Percentiles rank a stretch among this genome's conserved stretches.
Conservation (phyloP, 2,113 vertebrate species). For the Dasyurus viverrinus region DNA sequence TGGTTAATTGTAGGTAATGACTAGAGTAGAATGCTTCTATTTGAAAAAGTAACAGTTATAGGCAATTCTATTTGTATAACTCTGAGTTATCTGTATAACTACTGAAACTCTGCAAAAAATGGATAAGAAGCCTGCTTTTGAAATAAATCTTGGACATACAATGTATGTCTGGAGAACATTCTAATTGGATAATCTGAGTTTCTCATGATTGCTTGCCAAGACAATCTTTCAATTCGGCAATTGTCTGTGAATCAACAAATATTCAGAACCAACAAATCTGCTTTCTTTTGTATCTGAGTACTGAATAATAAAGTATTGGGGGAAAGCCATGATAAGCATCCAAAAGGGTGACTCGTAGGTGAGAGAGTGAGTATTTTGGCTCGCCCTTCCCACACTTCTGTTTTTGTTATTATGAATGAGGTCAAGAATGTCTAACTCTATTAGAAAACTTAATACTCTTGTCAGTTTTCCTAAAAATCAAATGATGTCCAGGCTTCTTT, state of each 20-base stretch:
- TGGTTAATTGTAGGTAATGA: not conserved
- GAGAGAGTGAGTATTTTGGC: slow-evolving; percentile 56
- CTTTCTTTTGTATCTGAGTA: slow-evolving; percentile 40
- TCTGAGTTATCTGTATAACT: not conserved
- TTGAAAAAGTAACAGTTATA: not conserved
- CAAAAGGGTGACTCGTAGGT: slow-evolving; percentile 19
- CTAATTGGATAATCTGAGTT: slow-evolving; percentile 3
- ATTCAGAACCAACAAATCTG: not conserved
- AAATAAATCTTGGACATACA: not conserved
- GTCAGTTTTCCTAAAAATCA: not conserved
- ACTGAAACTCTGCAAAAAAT: not conserved
- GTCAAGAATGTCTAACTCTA: not conserved
- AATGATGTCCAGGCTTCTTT: not conserved
- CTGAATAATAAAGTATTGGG: slow-evolving; percentile 24
- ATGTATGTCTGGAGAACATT: not conserved
- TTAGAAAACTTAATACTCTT: slow-evolving; percentile 1
- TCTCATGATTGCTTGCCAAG: slow-evolving; percentile 37
- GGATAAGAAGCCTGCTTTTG: not conserved
- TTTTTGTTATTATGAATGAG: slow-evolving; percentile 39
- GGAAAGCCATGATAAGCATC: slow-evolving; percentile 52
- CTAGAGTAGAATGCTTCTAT: not conserved
- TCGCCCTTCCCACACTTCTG: slow-evolving; percentile 16
- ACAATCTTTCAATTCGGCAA: slow-evolving; percentile 21
- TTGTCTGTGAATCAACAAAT: slow-evolving; percentile 30
- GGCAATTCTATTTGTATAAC: not conserved